Evolutionary conservation across 2,888 invertebrate genomes (phyloP).

Genomic region (Ophioninae sp.): DNA sequence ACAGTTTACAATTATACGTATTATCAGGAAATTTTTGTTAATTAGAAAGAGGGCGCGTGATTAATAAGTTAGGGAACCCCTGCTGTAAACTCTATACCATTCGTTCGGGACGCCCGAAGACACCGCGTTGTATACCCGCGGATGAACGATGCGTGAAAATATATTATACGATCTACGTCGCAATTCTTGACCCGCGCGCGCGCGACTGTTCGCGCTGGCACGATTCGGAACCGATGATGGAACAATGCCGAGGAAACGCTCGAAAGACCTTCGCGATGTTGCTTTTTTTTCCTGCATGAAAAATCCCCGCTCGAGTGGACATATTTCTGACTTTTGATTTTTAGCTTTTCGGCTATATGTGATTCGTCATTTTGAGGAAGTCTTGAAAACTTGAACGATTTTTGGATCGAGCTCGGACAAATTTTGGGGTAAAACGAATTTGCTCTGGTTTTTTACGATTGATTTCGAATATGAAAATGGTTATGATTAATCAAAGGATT

Average conservation of each 20-base stretch:
- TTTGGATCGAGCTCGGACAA: too few species aligned
- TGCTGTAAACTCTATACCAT: slow-evolving; percentile 2
- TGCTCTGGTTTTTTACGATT: too few species aligned
- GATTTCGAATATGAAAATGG: too few species aligned
- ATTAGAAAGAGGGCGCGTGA: too few species aligned
- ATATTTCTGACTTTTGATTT: background rate
- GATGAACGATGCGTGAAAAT: slow-evolving; percentile 25
- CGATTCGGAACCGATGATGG: background rate
- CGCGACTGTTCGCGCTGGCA: background rate
- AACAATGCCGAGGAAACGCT: background rate
- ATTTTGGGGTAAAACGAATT: too few species aligned
- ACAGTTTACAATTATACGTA: too few species aligned
- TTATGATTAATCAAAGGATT: too few species aligned
- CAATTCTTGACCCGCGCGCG: slow-evolving; percentile 4
- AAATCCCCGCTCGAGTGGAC: background rate
- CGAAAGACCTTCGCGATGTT: background rate
- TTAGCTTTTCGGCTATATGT: background rate
- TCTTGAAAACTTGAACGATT: too few species aligned
- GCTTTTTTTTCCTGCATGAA: background rate
- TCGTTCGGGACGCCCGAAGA: slow-evolving; percentile 11
- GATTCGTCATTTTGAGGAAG: background rate
- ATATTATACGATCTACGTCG: background rate
- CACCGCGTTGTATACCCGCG: background rate
- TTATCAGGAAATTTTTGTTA: too few species aligned
- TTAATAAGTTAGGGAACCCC: too few species aligned